Evolutionary conservation across 2,888 invertebrate species (phyloP), one percentile per base, ranked within the genome.

Genomic region (Lycophotia porphyrea): DNA sequence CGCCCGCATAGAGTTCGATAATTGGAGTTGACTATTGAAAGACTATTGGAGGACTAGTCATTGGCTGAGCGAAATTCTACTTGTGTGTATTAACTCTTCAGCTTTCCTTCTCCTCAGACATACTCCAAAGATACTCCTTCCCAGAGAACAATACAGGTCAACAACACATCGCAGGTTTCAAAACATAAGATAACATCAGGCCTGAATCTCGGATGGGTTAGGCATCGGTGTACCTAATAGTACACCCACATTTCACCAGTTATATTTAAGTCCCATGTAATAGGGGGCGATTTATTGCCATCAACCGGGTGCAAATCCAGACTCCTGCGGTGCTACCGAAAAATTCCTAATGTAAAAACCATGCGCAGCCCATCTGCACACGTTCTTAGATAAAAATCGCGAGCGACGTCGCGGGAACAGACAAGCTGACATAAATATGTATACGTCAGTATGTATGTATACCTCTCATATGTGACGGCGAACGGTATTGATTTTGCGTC

Each of bases 401-500:
- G 70, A 74, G 79, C 67, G 49, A 78, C 44, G 79, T 80, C 81
- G 82, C 84, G 77, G 74, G 77, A 73, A 75, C 80, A 77, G 74
- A 67, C 78, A 79, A 81, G 69, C 78, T 68, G 63, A 70, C 79
- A 85, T 85, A 86, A 78, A 86, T 86, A 87, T 79, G 72, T 79
- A 86, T 39, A 69, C 39, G 15, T 66, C 63, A 63, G 75, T 76
- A 72, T 55, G 34, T 55, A 80, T 36, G 15, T 78, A 63, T 64
- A 76, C 44, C 36, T 49, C 76, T 86, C 84, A 83, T 82, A 86
- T 78, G 78, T 76, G 77, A 81, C 74, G 73, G 69, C 77, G 72
- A 34, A 21, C 80, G 61, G 91, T 94, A 94, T 95, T 92, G 94
- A 94, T 95, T 95, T 94, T 93, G 76, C 88, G 91, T 92, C 92